Evolutionary conservation across 2,888 invertebrate species (phyloP), one percentile per base, ranked within the genome.

Genomic region (Strigamia crassipes): DNA sequence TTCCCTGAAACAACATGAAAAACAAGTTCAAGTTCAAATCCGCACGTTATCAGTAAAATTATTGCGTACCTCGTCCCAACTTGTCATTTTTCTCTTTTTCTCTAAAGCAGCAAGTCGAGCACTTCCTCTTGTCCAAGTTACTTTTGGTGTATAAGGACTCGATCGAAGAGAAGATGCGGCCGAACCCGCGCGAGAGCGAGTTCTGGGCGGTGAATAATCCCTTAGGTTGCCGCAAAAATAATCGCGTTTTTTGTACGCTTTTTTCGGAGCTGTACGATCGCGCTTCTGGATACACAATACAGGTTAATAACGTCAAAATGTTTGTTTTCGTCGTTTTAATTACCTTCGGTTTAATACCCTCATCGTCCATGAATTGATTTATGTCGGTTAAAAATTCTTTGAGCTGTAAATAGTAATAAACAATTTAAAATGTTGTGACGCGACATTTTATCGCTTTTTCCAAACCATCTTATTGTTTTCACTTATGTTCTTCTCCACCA

Each of bases 141-240:
- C 73, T 15, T 31, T 27, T 73, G 73, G 73, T 1, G 73, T 31
- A 1, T 12, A 4, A 15, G 73, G 73, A 31, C 73, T 73, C 13
- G 73, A 73, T 31, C 31, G 73, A 31, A 73, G 4, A 5, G 73
- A 73, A 73, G 73, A 73, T 12, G 27, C 12, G 1, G 13, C 27
- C 5, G 73, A 73, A 1, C 73, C 73, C 2, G 12, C 1, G 12
- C 31, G 73, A 4, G 73, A 73, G 27, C 73, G 12, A 10, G 73
- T 73, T 31, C 73, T 73, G 10, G 73, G 73, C 12, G 73, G 73
- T 12, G 73, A 73, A 31, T 66, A 66, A 66, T 66, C 23, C 2
- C 12, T 66, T 23, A 15, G 1, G 12, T 73, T 10, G 31, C 9
- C 56, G 18, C 3, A 56, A 56, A 18, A 56, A 21, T 18, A 56